Evolutionary conservation across 2,113 vertebrate species (phyloP).

Genomic region (Sturnus vulgaris): DNA sequence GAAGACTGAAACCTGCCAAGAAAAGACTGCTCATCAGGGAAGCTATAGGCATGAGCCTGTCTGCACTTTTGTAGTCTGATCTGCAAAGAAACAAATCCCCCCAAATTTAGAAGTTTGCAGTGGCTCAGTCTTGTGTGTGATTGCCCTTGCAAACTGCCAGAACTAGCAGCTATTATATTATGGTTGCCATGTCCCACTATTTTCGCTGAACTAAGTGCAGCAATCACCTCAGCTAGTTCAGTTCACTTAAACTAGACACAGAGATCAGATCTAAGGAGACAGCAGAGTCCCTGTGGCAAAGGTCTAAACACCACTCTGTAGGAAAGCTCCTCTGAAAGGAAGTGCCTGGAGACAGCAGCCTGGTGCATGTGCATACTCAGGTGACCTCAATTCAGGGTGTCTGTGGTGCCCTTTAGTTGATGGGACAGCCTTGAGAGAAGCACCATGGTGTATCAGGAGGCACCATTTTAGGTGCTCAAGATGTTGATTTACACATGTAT

Average conservation of each 20-base stretch:
- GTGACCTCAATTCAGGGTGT: fast-evolving
- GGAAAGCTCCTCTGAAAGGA: not conserved
- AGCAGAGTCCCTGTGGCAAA: not conserved
- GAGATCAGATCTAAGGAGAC: not conserved
- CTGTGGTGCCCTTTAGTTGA: not conserved
- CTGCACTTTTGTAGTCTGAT: not conserved
- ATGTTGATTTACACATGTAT: not conserved
- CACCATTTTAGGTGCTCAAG: not conserved
- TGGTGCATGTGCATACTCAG: not conserved
- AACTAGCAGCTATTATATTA: not conserved
- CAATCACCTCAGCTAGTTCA: not conserved
- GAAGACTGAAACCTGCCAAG: not conserved
- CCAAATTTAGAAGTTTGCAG: not conserved
- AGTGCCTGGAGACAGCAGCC: not conserved
- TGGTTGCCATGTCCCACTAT: fast-evolving
- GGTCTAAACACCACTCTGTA: not conserved
- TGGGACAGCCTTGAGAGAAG: not conserved
- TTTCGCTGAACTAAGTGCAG: not conserved
- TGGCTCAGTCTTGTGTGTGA: not conserved
- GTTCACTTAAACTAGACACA: not conserved
- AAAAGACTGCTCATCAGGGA: not conserved
- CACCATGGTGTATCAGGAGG: not conserved
- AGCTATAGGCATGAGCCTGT: not conserved
- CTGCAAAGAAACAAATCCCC: not conserved
- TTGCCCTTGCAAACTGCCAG: not conserved